Evolutionary conservation across 2,797 vertebrate species (phyloP), one percentile per base, ranked within the genome.

Genomic region (Catharus ustulatus): DNA sequence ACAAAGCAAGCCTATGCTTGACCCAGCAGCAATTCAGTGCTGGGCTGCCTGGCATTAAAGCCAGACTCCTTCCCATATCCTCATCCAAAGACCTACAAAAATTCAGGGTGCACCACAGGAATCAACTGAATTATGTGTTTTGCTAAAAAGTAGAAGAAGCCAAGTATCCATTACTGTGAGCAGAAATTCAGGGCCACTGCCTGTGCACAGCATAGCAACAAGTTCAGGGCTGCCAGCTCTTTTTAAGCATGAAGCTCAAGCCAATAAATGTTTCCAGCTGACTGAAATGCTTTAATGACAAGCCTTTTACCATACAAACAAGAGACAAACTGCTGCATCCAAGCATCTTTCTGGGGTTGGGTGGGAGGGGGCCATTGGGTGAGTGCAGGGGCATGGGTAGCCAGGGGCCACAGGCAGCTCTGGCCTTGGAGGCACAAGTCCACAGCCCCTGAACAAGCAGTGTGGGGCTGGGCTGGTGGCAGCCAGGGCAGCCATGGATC

Each of bases 161-260:
- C 7, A 8, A 94, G 69, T 43, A 88, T 64, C 80, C 54, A 52
- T 84, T 72, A 86, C 34, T 6, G 8, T 22, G 17, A 76, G 63
- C 59, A 90, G 78, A 93, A 93, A 95, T 91, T 81, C 82, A 91
- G 64, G 82, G 73, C 52, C 46, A 15, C 54, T 69, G 85, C 23
- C 57, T 88, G 86, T 15, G 21, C 84, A 90, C 46, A 87, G 78
- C 91, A 79, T 34, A 94, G 92, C 94, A 95, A 95, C 93, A 86
- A 79, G 34, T 66, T 85, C 40, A 63, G 4, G 17, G 67, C 40
- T 92, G 86, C 86, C 96, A 90, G 74, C 67, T 79, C 81, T 76
- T 40, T 29, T 34, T 22, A 92, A 87, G 69, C 3, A 32, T 24
- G 78, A 78, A 36, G 43, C 30, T 89, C 84, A 72, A 92, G 94